Evolutionary conservation across 2,888 invertebrate species (phyloP).

Genomic region (Tuberolachnus salignus): DNA sequence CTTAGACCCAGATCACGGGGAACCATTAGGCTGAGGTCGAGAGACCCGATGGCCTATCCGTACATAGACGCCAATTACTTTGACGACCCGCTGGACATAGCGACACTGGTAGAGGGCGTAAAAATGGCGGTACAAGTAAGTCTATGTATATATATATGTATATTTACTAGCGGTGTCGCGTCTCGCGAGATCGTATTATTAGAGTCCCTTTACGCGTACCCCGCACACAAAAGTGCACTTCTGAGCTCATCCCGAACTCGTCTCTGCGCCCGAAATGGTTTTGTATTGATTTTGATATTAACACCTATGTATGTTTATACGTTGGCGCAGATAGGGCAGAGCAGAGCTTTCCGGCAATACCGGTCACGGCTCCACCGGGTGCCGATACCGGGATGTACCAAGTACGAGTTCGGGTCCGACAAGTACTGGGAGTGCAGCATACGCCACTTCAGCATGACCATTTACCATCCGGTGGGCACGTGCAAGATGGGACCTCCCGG

Average conservation of each 20-base stretch:
- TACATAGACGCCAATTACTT: conserved; percentile 92
- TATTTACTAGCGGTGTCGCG: too few species aligned
- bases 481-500: conserved; percentile 85
- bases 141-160: neutral
- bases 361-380: conserved; percentile 77
- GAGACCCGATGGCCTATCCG: conserved; percentile 86
- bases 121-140: conserved; percentile 60
- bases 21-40: conserved; percentile 75
- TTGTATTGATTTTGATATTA: too few species aligned
- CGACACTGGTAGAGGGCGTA: conserved; percentile 79
- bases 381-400: conserved; percentile 79
- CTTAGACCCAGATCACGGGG: conserved; percentile 78
- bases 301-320: too few species aligned
- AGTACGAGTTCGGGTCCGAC: conserved; percentile 74
- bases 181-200: too few species aligned
- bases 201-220: too few species aligned
- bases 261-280: too few species aligned
- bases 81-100: conserved; percentile 77
- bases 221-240: too few species aligned
- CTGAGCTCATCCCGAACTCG: too few species aligned
- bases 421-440: conserved; percentile 87
- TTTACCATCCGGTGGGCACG: conserved; percentile 88
- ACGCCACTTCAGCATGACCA: conserved; percentile 85
- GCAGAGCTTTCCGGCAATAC: conserved; percentile 80
- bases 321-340: conserved; percentile 68